A percentile compares a stretch with the other conserved stretches of the same genome.
Conservation (phyloP, 2,113 vertebrate genomes). For the Nycticryphes semicollaris region DNA sequence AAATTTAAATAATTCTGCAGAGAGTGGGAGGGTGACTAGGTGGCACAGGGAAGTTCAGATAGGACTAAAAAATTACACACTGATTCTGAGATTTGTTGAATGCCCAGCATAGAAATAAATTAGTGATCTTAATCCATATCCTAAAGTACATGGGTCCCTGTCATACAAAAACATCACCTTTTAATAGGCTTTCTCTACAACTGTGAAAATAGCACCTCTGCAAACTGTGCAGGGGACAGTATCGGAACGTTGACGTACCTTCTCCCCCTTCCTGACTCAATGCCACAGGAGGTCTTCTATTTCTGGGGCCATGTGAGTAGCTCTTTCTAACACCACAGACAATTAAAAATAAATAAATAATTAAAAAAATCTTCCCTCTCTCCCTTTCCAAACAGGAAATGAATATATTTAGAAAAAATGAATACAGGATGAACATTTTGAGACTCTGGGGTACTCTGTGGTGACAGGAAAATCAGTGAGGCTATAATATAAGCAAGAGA, state of each 20-base stretch:
- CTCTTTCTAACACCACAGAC: neutral
- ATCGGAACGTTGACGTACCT: neutral
- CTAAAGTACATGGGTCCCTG: neutral
- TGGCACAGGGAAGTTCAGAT: neutral
- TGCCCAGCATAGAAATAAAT: neutral
- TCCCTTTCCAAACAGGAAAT: neutral
- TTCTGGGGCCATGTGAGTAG: neutral
- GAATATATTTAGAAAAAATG: neutral
- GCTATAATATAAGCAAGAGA: neutral
- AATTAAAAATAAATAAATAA: neutral
- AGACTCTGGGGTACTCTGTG: neutral
- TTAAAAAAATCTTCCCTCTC: neutral
- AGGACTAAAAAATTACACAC: neutral
- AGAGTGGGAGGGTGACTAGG: neutral
- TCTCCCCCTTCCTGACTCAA: neutral
- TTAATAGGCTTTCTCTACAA: neutral
- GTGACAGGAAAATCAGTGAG: neutral
- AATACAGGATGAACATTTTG: neutral
- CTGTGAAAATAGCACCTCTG: neutral
- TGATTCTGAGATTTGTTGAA: constrained; percentile 10
- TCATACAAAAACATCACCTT: neutral
- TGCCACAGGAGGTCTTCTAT: neutral
- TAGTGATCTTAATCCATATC: constrained; percentile 19
- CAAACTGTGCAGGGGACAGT: neutral
- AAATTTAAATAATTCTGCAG: constrained; percentile 46